Evolutionary conservation across 1,140 invertebrate species (phyloP).

Genomic region (Aphelenchoides besseyi): DNA sequence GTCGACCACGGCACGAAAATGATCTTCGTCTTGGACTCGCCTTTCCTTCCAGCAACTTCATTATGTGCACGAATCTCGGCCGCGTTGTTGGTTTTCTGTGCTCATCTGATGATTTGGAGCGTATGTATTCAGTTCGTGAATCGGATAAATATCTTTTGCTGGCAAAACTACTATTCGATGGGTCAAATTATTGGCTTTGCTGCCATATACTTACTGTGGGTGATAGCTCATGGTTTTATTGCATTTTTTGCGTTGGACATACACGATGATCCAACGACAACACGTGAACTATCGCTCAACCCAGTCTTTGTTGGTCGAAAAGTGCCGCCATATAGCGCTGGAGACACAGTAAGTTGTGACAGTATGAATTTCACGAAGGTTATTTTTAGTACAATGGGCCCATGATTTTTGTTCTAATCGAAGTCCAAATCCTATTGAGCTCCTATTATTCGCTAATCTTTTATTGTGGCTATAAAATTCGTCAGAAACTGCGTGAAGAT

Average conservation of each 20-base stretch:
- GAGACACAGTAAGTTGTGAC: not conserved
- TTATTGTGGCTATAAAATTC: not conserved
- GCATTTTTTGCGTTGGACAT: not conserved
- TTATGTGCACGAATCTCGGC: not conserved
- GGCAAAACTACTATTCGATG: not conserved
- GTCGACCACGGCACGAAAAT: not conserved
- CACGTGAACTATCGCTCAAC: not conserved
- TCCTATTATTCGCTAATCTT: not conserved
- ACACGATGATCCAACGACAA: not conserved
- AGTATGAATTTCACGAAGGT: not conserved
- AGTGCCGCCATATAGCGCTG: not conserved
- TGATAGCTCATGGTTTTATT: not conserved
- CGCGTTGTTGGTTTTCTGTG: not conserved
- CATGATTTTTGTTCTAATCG: not conserved
- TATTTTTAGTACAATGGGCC: not conserved
- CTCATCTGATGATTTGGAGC: not conserved
- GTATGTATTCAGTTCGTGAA: not conserved
- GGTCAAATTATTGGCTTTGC: not conserved
- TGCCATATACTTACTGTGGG: not conserved
- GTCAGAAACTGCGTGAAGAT: not conserved
- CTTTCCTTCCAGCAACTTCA: not conserved
- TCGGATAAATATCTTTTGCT: not conserved
- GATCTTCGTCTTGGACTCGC: not conserved
- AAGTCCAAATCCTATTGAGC: not conserved
- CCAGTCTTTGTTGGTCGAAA: not conserved